These are phyloP conservation scores for Rachycentron canadum DNA, from an alignment of 2,797 vertebrate species.

Conservation along the genomic window DNA sequence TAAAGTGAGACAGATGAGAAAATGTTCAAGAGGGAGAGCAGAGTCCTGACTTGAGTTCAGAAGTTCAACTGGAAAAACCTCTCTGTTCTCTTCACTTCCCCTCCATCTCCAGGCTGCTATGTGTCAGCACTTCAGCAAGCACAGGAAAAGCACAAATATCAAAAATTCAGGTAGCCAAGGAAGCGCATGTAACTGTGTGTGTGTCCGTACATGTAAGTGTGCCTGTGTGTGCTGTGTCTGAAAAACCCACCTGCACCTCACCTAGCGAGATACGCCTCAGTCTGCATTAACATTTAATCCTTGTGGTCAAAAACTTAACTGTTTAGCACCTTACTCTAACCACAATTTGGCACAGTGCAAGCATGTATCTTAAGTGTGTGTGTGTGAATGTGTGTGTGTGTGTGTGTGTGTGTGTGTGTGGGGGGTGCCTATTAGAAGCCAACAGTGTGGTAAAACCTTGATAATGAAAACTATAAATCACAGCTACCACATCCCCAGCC, in stretches of 20 bases:
- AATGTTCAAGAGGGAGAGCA: slow-evolving; percentile 14
- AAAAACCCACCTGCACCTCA: slow-evolving; percentile 38
- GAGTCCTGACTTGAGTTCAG: slow-evolving; percentile 49
- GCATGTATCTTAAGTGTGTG: slow-evolving; percentile 25
- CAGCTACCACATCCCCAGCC: slow-evolving; percentile 54
- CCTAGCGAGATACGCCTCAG: slow-evolving; percentile 17
- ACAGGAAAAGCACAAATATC: slow-evolving; percentile 37
- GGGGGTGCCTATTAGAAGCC: slow-evolving; percentile 48
- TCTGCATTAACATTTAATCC: slow-evolving; percentile 45
- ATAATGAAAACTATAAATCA: slow-evolving; percentile 83
- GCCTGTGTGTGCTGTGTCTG: slow-evolving; percentile 1
- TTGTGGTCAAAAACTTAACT: slow-evolving; percentile 25
- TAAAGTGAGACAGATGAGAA: background rate
- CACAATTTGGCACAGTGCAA: slow-evolving; percentile 19
- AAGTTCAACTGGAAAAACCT: slow-evolving; percentile 63
- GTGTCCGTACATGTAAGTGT: background rate
- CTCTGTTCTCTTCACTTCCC: slow-evolving; percentile 23
- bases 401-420: slow-evolving; percentile 22
- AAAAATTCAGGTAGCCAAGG: slow-evolving; percentile 43
- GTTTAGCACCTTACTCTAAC: slow-evolving; percentile 25
- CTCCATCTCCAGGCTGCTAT: background rate
- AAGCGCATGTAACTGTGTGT: slow-evolving; percentile 10
- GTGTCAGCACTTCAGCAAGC: slow-evolving; percentile 26
- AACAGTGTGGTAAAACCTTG: slow-evolving; percentile 54
- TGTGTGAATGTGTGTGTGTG: slow-evolving; percentile 19